Evolutionary conservation across 1,140 invertebrate genomes (phyloP), one percentile per base, ranked within the genome.

Genomic region (Megalopta genalis): DNA sequence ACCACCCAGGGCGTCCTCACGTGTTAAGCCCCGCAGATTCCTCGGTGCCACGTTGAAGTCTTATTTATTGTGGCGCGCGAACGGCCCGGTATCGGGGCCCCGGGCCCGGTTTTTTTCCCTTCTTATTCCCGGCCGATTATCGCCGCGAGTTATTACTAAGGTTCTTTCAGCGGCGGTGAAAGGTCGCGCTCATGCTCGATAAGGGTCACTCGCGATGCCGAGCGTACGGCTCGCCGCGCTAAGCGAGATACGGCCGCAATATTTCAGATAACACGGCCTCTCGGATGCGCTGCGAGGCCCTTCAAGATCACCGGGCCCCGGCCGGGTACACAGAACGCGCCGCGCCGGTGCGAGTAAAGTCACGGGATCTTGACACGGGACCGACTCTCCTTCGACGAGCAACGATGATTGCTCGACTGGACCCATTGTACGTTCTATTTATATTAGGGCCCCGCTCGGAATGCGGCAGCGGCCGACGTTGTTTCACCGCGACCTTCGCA

Each of bases 61-160:
- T 88, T 90, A 88, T 90, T 90, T 90, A 89, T 90, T 76, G 82
- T 86, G 81, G 77, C 82, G 74, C 67, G 77, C 71, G 64, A 71
- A 72, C 81, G 54, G 54, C 42, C 52, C 23, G 77, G 62, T 83
- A 83, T 83, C 84, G 82, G 52, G 49, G 49, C 49, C 46, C 60
- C 66, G 72, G 54, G 49, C 49, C 63, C 18, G 32, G 21, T 7
- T 60, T 73, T 80, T 74, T 62, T 57, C 25, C 68, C 8, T 39
- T 42, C 57, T 76, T 71, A 46, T 76, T 75, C 76, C 66, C 18
- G 66, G 71, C 54, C 84, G 83, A 86, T 88, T 87, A 88, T 88
- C 87, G 85, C 80, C 81, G 86, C 87, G 86, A 88, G 80, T 88
- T 88, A 88, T 88, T 88, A 88, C 86, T 74, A 81, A 54, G 84